phyloP scores from a whole-genome alignment of 2,888 invertebrate genomes.

The Rhorus exstirpatorius region DNA sequence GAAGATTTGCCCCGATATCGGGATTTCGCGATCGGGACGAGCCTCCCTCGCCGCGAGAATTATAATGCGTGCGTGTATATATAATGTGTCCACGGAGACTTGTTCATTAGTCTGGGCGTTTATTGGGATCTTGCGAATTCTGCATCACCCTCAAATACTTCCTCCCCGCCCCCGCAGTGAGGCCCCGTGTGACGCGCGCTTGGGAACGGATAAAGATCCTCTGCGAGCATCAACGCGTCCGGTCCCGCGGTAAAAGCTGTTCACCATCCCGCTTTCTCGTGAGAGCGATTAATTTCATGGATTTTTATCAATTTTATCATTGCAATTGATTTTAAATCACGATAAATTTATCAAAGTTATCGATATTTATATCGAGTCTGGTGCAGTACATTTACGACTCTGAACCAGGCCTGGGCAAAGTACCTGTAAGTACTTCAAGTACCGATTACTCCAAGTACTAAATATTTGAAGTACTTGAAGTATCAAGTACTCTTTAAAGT shows the following conservation, averaged over 20 bases:
- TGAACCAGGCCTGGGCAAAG: no score
- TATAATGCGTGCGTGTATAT: slow-evolving; percentile 9
- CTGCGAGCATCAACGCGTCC: background rate
- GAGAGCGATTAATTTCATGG: background rate
- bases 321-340: no score
- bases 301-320: background rate
- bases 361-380: no score
- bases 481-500: no score
- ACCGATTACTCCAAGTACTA: no score
- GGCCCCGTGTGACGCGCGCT: background rate
- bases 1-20: slow-evolving; percentile 62
- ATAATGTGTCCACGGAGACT: slow-evolving; percentile 29
- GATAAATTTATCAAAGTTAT: no score
- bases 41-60: slow-evolving; percentile 17
- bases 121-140: slow-evolving; percentile 32
- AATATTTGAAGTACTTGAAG: no score
- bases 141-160: background rate
- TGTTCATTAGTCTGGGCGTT: slow-evolving; percentile 67
- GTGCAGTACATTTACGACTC: no score
- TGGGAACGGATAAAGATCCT: slow-evolving; percentile 44
- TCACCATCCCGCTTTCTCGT: background rate
- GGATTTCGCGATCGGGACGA: slow-evolving; percentile 41
- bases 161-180: no score
- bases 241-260: slow-evolving; percentile 29
- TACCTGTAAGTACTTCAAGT: no score